These are phyloP conservation scores for Drosophila atripex DNA, from an alignment of 2,888 invertebrate species.

Conservation along the genomic window DNA sequence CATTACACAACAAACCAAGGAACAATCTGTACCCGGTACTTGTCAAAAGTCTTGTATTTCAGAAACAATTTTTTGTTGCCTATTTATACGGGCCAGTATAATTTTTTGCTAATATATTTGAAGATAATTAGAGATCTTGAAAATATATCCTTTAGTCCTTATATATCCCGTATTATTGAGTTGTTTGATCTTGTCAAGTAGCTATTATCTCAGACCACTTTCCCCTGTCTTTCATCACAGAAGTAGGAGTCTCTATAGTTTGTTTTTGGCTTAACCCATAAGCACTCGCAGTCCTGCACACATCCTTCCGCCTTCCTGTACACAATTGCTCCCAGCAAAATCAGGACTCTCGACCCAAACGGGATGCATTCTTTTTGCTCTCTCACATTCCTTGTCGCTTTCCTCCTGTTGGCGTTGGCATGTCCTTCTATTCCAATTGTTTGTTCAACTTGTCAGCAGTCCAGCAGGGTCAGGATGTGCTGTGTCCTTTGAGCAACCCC, in stretches of 20 bases:
- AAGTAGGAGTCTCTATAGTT: conserved; percentile 5
- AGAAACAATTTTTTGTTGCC: neutral
- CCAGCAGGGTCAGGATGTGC: conserved; percentile 38
- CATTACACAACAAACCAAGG: neutral
- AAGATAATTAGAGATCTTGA: too few relatives aligned
- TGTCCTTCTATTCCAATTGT: conserved; percentile 58
- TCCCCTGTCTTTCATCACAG: conserved; percentile 3
- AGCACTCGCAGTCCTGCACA: conserved; percentile 17
- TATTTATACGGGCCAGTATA: neutral
- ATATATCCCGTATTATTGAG: neutral
- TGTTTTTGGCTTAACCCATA: conserved; percentile 48
- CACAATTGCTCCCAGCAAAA: conserved; percentile 41
- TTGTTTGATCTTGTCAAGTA: neutral
- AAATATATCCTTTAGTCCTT: neutral
- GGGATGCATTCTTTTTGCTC: conserved; percentile 49
- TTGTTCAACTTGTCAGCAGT: conserved; percentile 70
- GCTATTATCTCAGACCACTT: neutral
- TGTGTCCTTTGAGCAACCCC: conserved; percentile 3
- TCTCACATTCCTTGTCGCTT: conserved; percentile 13
- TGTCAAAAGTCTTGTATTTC: neutral
- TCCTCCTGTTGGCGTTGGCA: conserved; percentile 23
- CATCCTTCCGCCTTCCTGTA: conserved; percentile 26
- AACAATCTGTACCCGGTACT: neutral
- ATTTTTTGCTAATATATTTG: too few relatives aligned
- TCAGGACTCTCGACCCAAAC: conserved; percentile 34